Evolutionary conservation across 2,888 invertebrate genomes (phyloP), one percentile per base, ranked within the genome.

Genomic region (Patella pellucida): DNA sequence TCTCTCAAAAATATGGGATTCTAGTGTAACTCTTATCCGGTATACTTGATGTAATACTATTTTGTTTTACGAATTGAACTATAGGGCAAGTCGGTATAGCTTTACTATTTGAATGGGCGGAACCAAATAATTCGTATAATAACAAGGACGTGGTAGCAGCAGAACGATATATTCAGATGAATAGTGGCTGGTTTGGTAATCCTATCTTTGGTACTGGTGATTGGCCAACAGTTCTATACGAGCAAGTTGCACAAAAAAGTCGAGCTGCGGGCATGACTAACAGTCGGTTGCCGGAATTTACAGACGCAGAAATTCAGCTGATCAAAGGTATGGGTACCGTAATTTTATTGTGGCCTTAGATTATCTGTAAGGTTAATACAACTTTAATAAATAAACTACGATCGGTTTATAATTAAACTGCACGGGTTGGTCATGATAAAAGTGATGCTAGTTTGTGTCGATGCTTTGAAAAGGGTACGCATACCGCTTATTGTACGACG

Each of bases 181-280:
- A 85, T 71, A 79, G 87, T 67, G 90, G 89, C 11, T 87, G 87
- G 87, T 90, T 85, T 76, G 88, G 86, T 2, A 83, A 88, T 73
- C 88, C 90, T 3, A 85, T 90, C 16, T 82, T 81, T 62, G 84
- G 86, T 7, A 77, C 85, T 72, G 90, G 90, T 12, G 94, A 95
- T 91, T 95, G 86, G 67, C 86, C 87, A n/a, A 80, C 83, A 16
- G 79, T 86, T 3, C 84, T 87, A 84, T 82, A 82, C 68, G 68
- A 76, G 62, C 76, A 79, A 19, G 79, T 89, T 2, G 83, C 73
- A 16, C 81, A 81, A 23, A 84, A 84, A 67, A 88, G 88, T 75
- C 69, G 50, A 41, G 76, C 75, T 15, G 86, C 88, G 69, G 84
- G 85, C 11, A 79, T 81, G 3, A 73, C 71, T 2, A 19, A 80